Evolutionary conservation across 2,797 vertebrate species (phyloP), one percentile per base, ranked within the genome.

Genomic region (Sylvia borin): DNA sequence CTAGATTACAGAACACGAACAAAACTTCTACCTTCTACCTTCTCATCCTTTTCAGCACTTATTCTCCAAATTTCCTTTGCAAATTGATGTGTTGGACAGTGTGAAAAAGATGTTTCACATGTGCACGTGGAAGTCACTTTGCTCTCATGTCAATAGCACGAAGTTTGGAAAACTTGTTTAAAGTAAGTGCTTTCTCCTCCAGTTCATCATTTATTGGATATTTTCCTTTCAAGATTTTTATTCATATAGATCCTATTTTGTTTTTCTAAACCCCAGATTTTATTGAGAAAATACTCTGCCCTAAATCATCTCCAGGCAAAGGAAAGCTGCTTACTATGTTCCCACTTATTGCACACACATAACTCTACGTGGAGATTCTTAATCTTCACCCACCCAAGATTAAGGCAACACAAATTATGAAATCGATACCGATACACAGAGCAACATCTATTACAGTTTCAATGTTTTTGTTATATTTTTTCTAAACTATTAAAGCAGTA

Each of bases 311-410:
- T 85, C 48, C 57, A 82, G 73, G 80, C 81, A 62, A 65, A 90
- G 66, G 68, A 74, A 88, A 95, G 85, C 87, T 60, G 91, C 86
- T 85, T 55, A 87, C 19, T 10, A 71, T 68, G 89, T 92, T 95
- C 91, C 94, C 47, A 53, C 92, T 95, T 96, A 95, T 97, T 97
- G 97, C 96, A 72, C 94, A 97, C 96, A 96, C 96, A 96, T 77
- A 91, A 77, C 78, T 91, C 86, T 72, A n/a, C 29, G 31, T 9
- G 14, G 88, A 95, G 92, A 88, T 86, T 95, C 92, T 91, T 96
- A 91, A 96, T 93, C 97, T 95, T 94, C 90, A 97, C 95, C 97
- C 95, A 95, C 92, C 94, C 88, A 96, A 97, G 94, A 97, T 97
- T 96, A 97, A 97, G 91, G 82, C 92, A 96, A 96, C 0, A 32